Conservation (phyloP, 2,113 vertebrate species). For the Rhipidura dahli region DNA sequence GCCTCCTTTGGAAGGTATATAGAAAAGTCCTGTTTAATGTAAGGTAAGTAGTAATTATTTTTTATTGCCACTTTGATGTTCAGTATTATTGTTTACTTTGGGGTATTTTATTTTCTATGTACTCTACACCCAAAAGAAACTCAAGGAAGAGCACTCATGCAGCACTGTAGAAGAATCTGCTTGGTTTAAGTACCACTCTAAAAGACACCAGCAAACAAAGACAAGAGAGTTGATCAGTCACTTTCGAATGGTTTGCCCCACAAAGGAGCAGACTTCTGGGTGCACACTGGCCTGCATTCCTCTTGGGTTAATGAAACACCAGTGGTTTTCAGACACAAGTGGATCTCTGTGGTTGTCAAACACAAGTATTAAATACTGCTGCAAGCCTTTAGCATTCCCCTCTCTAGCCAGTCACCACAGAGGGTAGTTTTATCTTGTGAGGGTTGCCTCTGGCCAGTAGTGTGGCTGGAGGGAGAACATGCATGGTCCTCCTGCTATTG, state of each 20-base stretch:
- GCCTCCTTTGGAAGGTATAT: neutral
- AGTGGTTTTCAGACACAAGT: neutral
- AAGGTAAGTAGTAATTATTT: neutral
- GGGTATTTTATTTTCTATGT: neutral
- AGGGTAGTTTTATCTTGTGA: neutral
- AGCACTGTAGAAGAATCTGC: neutral
- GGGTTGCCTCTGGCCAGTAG: neutral
- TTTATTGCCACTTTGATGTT: neutral
- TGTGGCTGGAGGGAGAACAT: neutral
- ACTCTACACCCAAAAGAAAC: neutral
- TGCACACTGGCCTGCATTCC: rapidly evolving
- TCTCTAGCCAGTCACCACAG: neutral
- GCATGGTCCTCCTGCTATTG: neutral
- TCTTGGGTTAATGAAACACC: neutral
- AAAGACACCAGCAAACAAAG: neutral
- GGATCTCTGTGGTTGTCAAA: neutral
- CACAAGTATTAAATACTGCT: neutral
- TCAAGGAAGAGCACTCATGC: neutral
- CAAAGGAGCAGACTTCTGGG: neutral
- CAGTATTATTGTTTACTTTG: neutral
- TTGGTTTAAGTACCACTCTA: neutral
- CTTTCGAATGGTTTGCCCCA: neutral
- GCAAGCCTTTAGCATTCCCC: neutral
- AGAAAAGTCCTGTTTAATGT: neutral
- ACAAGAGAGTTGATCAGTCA: neutral